phyloP scores from a whole-genome alignment of 2,888 invertebrate genomes.

The Serripes groenlandicus region DNA sequence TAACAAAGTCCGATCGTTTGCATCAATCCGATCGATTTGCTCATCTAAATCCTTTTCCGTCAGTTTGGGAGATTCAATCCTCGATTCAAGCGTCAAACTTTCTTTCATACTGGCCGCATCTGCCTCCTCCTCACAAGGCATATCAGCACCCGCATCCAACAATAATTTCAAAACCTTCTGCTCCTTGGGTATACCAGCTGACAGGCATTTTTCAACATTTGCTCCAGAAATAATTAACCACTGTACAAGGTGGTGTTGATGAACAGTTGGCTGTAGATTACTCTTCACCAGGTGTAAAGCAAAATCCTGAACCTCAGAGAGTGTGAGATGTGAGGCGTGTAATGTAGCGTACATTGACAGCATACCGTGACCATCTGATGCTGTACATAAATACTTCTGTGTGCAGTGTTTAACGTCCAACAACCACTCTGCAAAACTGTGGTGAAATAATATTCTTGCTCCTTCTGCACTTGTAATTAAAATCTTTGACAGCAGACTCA shows the following conservation, averaged over 20 bases:
- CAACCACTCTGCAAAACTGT: slow-evolving; percentile 97
- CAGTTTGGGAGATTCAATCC: slow-evolving; percentile 69
- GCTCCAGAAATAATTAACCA: slow-evolving; percentile 90
- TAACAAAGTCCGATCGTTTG: slow-evolving; percentile 90
- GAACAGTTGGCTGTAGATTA: slow-evolving; percentile 82
- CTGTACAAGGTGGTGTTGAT: slow-evolving; percentile 90
- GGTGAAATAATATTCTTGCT: slow-evolving; percentile 93
- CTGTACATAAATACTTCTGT: slow-evolving; percentile 93
- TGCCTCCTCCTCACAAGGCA: slow-evolving; percentile 95
- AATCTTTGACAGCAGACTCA: slow-evolving; percentile 85
- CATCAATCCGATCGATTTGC: slow-evolving; percentile 87
- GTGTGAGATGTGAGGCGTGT: slow-evolving; percentile 87
- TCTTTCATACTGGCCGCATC: slow-evolving; percentile 75
- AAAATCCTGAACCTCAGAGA: slow-evolving; percentile 87
- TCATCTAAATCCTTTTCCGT: slow-evolving; percentile 70
- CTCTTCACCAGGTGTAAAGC: slow-evolving; percentile 87
- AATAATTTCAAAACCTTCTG: slow-evolving; percentile 89
- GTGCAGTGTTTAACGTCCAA: slow-evolving; percentile 99
- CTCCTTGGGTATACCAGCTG: slow-evolving; percentile 82
- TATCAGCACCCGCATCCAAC: slow-evolving; percentile 96
- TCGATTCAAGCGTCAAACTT: slow-evolving; percentile 68
- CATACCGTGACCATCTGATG: slow-evolving; percentile 93
- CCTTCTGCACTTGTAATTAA: slow-evolving; percentile 91
- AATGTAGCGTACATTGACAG: slow-evolving; percentile 90
- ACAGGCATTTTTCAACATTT: slow-evolving; percentile 81